These are phyloP conservation scores for Columba livia DNA, from an alignment of 2,113 vertebrate species.

Conservation along the genomic window DNA sequence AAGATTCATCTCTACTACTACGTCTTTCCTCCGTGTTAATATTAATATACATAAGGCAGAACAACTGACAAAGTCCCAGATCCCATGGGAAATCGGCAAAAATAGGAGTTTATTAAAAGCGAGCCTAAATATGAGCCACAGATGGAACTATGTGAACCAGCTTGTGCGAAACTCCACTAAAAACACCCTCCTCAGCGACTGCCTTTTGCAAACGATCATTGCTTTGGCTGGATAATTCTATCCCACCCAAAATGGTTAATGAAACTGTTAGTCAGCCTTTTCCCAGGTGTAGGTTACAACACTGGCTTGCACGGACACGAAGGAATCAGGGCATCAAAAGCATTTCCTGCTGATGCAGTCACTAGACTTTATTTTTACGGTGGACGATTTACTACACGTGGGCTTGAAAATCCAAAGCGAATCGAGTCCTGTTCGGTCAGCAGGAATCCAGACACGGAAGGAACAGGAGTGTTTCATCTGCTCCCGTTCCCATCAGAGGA, in stretches of 20 bases:
- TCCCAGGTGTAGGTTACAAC: not conserved
- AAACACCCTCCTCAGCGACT: not conserved
- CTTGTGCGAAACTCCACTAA: not conserved
- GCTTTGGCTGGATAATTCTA: not conserved
- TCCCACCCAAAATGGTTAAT: not conserved
- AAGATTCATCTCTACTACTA: not conserved
- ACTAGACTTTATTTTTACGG: not conserved
- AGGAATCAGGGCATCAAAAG: not conserved
- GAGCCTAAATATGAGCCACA: not conserved
- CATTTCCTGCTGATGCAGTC: not conserved
- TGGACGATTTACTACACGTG: rapidly evolving
- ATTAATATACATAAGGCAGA: not conserved
- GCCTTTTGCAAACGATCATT: not conserved
- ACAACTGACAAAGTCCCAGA: not conserved
- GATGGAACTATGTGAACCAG: not conserved
- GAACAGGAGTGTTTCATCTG: not conserved
- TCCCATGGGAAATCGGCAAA: not conserved
- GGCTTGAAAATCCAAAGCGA: not conserved
- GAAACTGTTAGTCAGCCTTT: not conserved
- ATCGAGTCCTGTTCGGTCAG: not conserved
- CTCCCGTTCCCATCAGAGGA: not conserved
- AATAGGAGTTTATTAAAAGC: not conserved
- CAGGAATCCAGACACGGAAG: not conserved
- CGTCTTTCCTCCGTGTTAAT: not conserved
- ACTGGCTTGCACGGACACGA: rapidly evolving